Evolutionary conservation across 2,113 vertebrate species (phyloP), one percentile per base, ranked within the genome.

Genomic region (Bagarius yarrelli): DNA sequence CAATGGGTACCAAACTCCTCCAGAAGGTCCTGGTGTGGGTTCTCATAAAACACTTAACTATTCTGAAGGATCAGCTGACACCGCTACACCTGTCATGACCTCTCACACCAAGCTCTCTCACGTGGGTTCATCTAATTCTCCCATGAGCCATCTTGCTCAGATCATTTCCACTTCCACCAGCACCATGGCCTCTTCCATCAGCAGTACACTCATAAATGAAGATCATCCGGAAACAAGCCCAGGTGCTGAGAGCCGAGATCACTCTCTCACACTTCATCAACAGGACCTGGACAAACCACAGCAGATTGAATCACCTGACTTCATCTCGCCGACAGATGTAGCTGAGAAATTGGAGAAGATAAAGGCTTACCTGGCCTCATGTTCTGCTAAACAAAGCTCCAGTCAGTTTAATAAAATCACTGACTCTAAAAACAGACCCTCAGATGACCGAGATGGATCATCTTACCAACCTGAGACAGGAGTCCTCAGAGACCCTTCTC

Each of bases 1-100:
- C 8, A 81, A 85, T 70, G 69, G 30, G 47, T 85, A 36, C 36
- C 36, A 76, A 9, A 85, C 84, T 47, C 84, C 84, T 53, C 78
- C 53, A 50, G 81, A 81, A 27, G 74, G 81, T 53, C 74, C 81
- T 32, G 53, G 12, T 64, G n/a, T 59, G 56, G 27, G 4, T 73
- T 50, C 32, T 44, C 40, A 19, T 40, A 11, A 23, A 15, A 18
- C 53, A 1, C 14, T 12, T 25, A 34, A 25, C 5, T 8, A 16
- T 66, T 23, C 63, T 15, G 59, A 55, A n/a, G 4, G 25, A 47
- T 25, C 27, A 50, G n/a, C n/a, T 70, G 15, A 50, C n/a, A 70
- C 14, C n/a, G 18, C 8, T 27, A 70, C 4, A 27, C 6, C 63
- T 23, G 32, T 18, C 70, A 13, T 14, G 47, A 53, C n/a, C 44